phyloP scores from a whole-genome alignment of 2,113 vertebrate genomes.

The Scartelaos histophorus region DNA sequence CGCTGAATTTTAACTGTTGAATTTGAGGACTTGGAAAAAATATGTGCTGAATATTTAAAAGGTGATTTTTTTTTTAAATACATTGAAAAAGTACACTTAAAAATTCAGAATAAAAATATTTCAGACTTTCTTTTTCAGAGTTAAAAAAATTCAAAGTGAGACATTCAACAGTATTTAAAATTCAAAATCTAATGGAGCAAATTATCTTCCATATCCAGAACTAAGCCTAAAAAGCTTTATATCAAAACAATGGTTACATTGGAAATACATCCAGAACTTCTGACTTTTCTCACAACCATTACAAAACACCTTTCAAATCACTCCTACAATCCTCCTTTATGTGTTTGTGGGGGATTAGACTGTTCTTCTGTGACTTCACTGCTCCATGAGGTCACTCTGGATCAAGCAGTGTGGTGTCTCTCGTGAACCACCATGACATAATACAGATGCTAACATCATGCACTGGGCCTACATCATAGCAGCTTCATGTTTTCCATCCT shows the following conservation, averaged over 20 bases:
- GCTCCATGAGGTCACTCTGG: conserved; percentile 66
- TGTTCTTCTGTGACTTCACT: conserved; percentile 41
- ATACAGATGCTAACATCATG: conserved; percentile 28
- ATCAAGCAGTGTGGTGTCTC: conserved; percentile 34
- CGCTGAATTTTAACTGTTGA: too few species aligned
- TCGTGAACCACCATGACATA: conserved; percentile 44
- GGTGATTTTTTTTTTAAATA: too few species aligned
- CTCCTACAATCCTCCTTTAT: neutral
- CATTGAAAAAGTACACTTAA: too few species aligned
- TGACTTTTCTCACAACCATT: neutral
- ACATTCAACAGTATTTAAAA: too few species aligned
- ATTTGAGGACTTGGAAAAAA: too few species aligned
- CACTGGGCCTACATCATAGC: neutral
- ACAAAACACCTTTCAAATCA: neutral
- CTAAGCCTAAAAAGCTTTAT: neutral
- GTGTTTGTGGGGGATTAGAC: conserved; percentile 29
- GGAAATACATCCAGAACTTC: neutral
- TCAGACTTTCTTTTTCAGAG: too few species aligned
- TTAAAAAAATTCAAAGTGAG: too few species aligned
- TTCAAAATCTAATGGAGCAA: too few species aligned
- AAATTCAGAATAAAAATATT: too few species aligned
- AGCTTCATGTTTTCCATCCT: neutral
- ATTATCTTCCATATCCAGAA: too few species aligned
- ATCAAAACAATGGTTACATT: neutral
- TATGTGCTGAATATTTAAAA: too few species aligned